Base-by-base conservation (phyloP, 2,888 invertebrate species). In the Zaprionus lineosus region DNA sequence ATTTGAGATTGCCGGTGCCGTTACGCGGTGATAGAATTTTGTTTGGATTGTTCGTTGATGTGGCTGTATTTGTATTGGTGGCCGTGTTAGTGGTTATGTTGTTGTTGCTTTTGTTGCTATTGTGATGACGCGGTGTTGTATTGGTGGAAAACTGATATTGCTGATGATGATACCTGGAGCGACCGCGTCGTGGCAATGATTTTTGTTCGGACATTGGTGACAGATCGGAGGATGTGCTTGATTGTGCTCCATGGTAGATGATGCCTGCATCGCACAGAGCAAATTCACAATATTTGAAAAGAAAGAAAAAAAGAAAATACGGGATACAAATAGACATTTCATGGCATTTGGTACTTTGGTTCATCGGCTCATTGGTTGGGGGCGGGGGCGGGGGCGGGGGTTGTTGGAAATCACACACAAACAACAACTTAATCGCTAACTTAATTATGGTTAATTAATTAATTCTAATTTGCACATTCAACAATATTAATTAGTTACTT, bases 201-300 rank as follows among this genome's bases (percentile, higher is more conserved):
- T 94, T 94, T 90, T 94, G 94, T 89, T 94, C 94, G 87, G 94
- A 93, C 93, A 94, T 94, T 86, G 94, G 94, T 78, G 94, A 94
- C 88, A 94, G 92, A 91, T 94, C 94, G 88, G 94, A 94, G 72
- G 94, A 94, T 75, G 94, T 94, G 91, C 94, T 94, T 86, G 94
- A 94, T 88, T 93, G 93, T 89, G 93, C 93, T 88, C 94, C 94
- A 89, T 94, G 94, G 90, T 94, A 94, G 89, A 94, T 93, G 90
- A 93, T 93, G 91, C 93, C 94, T 93, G 91, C 61, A 68, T 44
- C 60, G 64, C 56, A 60, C 16, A 51, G 9, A 56, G 31, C 56
- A 76, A 55, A 52, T 41, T 46, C 48, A 39, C n/a, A n/a, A n/a
- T n/a, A 21, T 57, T 47, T 46, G 40, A 51, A 37, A 48, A 55